phyloP scores from a whole-genome alignment of 2,113 vertebrate genomes.

The Chlorocebus sabaeus region DNA sequence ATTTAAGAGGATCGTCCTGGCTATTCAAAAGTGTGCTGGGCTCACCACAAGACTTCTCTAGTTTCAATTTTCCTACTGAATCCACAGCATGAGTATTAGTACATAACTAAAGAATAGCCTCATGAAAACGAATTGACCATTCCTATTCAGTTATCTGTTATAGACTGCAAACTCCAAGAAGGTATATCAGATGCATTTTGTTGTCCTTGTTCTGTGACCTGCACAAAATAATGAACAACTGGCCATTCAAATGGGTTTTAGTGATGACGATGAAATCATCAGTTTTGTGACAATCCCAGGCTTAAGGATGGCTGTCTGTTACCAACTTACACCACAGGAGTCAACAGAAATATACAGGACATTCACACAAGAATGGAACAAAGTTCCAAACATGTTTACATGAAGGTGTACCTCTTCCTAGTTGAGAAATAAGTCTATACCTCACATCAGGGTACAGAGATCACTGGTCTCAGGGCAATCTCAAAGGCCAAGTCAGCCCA shows the following conservation, averaged over 20 bases:
- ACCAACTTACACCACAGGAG: neutral
- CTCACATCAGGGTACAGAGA: slow-evolving; percentile 72
- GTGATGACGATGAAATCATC: neutral
- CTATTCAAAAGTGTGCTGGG: neutral
- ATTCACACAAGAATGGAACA: neutral
- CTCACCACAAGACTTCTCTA: neutral
- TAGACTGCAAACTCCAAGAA: neutral
- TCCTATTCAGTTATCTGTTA: neutral
- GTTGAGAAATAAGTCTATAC: neutral
- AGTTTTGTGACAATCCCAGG: neutral
- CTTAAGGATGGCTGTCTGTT: neutral
- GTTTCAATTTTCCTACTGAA: neutral
- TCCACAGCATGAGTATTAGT: neutral
- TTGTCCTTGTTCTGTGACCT: neutral
- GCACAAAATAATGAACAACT: neutral
- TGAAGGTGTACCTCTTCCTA: neutral
- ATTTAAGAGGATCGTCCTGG: neutral
- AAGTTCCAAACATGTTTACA: neutral
- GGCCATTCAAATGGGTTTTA: neutral
- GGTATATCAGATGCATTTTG: neutral
- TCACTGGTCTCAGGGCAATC: slow-evolving; percentile 63
- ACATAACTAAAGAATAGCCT: neutral
- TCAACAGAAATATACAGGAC: neutral
- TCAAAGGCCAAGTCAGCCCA: slow-evolving; percentile 48
- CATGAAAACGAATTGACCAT: neutral